phyloP scores from a whole-genome alignment of 2,797 vertebrate species.

The Sandelia bainsii region DNA sequence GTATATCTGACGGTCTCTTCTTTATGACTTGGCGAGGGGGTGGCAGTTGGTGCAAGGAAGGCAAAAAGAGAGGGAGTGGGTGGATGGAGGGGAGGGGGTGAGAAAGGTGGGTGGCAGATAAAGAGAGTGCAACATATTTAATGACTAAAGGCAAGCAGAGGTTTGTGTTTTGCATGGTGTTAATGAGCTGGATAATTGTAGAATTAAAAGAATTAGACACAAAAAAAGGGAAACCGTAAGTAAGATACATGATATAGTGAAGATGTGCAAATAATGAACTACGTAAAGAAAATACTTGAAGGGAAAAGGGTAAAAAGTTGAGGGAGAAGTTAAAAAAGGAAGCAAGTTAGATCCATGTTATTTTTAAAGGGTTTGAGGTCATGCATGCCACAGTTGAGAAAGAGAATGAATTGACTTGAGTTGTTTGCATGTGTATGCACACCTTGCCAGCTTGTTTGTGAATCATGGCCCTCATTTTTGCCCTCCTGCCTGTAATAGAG shows the following conservation, averaged over 20 bases:
- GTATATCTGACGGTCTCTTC: constrained; percentile 82
- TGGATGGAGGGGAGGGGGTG: constrained; percentile 43
- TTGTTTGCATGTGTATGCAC: constrained; percentile 70
- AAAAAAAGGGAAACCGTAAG: neutral
- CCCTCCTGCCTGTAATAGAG: constrained; percentile 48
- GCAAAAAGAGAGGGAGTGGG: constrained; percentile 47
- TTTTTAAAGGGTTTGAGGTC: constrained; percentile 63
- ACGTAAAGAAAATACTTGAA: constrained; percentile 5
- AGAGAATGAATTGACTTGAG: constrained; percentile 42
- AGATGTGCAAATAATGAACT: constrained; percentile 17
- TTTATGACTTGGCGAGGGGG: constrained; percentile 77
- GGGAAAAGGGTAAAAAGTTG: constrained; percentile 13
- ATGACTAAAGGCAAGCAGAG: constrained; percentile 48
- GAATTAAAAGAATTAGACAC: neutral
- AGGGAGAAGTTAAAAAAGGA: constrained; percentile 28
- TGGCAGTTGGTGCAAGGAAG: constrained; percentile 49
- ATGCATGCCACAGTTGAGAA: constrained; percentile 40
- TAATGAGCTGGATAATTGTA: constrained; percentile 33
- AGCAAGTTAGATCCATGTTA: constrained; percentile 37
- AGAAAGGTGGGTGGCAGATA: constrained; percentile 59
- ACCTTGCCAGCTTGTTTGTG: constrained; percentile 64
- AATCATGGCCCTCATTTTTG: constrained; percentile 41
- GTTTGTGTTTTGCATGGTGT: constrained; percentile 32
- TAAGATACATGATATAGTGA: constrained; percentile 7
- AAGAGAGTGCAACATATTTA: constrained; percentile 48